phyloP scores from a whole-genome alignment of 2,797 vertebrate genomes.

The Apodemus agrarius region DNA sequence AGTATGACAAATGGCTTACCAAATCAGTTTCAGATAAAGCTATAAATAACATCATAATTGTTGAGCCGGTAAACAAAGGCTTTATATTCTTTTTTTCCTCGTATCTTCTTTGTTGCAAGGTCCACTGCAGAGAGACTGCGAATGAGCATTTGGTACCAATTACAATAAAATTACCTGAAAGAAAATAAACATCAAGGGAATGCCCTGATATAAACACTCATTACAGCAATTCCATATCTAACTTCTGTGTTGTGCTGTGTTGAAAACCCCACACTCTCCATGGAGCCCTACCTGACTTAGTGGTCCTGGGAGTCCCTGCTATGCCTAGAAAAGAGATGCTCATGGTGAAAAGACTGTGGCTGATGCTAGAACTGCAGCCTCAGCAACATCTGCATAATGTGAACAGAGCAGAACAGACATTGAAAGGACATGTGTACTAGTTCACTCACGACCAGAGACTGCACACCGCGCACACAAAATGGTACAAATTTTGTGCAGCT shows the following conservation, averaged over 20 bases:
- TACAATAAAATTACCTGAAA: conserved; percentile 72
- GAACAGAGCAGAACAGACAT: not conserved
- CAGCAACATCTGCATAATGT: not conserved
- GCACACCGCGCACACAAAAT: fast-evolving
- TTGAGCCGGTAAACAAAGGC: not conserved
- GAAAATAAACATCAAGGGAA: conserved; percentile 56
- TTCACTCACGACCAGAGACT: not conserved
- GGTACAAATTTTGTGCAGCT: not conserved
- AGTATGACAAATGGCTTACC: not conserved
- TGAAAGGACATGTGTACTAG: not conserved
- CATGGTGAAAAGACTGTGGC: not conserved
- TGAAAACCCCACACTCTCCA: not conserved
- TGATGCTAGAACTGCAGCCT: not conserved
- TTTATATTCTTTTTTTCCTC: not conserved
- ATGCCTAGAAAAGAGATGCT: not conserved
- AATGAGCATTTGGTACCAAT: conserved; percentile 66
- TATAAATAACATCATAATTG: not conserved
- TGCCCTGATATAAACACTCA: conserved; percentile 25
- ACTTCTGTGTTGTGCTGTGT: not conserved
- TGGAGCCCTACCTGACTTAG: not conserved
- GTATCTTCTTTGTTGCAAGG: not conserved
- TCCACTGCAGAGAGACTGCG: conserved; percentile 49
- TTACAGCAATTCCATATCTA: not conserved
- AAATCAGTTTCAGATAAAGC: not conserved
- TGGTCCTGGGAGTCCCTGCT: not conserved